A percentile compares a stretch with the other conserved stretches of the same genome.
Evolutionary conservation across 2,888 invertebrate species (phyloP).

Genomic region (Dolichomitus sp.): DNA sequence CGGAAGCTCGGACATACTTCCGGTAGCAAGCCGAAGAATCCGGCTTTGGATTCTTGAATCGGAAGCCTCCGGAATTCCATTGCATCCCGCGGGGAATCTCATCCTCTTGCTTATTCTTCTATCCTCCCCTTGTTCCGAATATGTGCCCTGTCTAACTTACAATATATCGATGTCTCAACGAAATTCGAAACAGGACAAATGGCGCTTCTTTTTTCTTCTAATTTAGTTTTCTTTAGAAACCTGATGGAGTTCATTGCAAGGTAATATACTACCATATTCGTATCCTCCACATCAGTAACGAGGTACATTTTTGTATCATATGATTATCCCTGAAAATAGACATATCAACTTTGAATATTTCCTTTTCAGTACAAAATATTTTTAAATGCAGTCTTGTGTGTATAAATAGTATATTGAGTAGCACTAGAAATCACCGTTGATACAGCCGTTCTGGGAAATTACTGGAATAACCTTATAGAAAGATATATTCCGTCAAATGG

Average conservation of each 20-base stretch:
- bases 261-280: neutral
- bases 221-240: neutral
- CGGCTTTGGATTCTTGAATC: conserved; percentile 61
- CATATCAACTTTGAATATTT: too few species aligned
- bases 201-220: conserved; percentile 9
- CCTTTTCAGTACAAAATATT: too few species aligned
- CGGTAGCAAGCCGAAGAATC: conserved; percentile 54
- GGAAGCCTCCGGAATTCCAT: conserved; percentile 55
- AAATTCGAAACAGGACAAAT: conserved; percentile 29
- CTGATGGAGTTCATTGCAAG: neutral
- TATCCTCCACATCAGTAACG: neutral
- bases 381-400: too few species aligned
- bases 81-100: conserved; percentile 50
- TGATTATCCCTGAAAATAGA: neutral
- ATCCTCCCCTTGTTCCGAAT: neutral
- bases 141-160: conserved; percentile 6
- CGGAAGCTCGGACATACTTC: conserved; percentile 58
- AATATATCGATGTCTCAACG: conserved; percentile 45
- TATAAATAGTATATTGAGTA: too few species aligned
- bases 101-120: conserved; percentile 13
- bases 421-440: too few species aligned
- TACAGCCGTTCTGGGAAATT: neutral
- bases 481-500: neutral
- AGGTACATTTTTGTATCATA: neutral
- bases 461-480: neutral